Evolutionary conservation across 2,113 vertebrate species (phyloP).

Genomic region (Rhinogobius similis): DNA sequence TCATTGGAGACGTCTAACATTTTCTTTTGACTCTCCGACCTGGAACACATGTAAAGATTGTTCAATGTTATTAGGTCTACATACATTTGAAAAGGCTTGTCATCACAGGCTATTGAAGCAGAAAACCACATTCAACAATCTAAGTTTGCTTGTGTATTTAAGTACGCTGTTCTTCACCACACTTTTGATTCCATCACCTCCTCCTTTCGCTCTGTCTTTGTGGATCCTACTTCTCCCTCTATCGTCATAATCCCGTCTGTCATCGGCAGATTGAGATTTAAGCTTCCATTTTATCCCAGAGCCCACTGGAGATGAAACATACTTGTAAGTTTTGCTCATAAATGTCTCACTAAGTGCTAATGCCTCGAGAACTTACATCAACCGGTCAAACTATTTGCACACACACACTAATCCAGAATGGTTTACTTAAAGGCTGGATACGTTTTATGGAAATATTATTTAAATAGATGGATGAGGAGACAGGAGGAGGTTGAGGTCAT

Average conservation of each 20-base stretch:
- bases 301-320: slow-evolving; percentile 38
- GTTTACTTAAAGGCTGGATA: slow-evolving; percentile 15
- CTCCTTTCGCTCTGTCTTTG: neutral
- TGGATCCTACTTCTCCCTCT: slow-evolving; percentile 11
- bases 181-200: neutral
- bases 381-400: slow-evolving; percentile 19
- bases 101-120: neutral
- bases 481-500: slow-evolving; percentile 31
- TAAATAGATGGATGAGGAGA: slow-evolving; percentile 15
- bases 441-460: slow-evolving; percentile 48
- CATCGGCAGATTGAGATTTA: slow-evolving; percentile 44
- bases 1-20: neutral
- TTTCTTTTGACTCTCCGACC: neutral
- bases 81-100: neutral
- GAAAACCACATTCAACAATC: neutral
- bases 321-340: slow-evolving; percentile 41
- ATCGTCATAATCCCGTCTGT: slow-evolving; percentile 35
- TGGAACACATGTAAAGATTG: neutral
- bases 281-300: slow-evolving; percentile 38
- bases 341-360: slow-evolving; percentile 33
- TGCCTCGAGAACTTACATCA: slow-evolving; percentile 28
- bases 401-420: slow-evolving; percentile 4
- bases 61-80: neutral
- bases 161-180: neutral
- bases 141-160: neutral